Evolutionary conservation across 2,113 vertebrate species (phyloP).

Genomic region (Eurystomus gularis): DNA sequence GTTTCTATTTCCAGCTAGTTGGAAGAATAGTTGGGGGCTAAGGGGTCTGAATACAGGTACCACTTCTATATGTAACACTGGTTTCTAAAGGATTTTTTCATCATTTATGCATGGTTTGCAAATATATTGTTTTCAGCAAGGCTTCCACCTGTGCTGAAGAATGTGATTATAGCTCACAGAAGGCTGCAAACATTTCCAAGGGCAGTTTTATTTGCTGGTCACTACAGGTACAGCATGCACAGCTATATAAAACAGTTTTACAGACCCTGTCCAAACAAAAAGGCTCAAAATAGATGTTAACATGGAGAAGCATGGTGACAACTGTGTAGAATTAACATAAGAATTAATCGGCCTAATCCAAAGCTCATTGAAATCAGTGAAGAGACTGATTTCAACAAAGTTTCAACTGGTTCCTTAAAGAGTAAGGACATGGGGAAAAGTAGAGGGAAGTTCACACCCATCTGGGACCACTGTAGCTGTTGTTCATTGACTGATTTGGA

Average conservation of each 20-base stretch:
- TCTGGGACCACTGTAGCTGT: not conserved
- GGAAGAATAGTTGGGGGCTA: not conserved
- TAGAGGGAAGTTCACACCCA: not conserved
- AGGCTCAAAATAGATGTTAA: not conserved
- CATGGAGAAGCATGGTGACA: not conserved
- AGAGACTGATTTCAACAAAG: not conserved
- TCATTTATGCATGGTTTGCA: not conserved
- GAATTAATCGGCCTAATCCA: not conserved
- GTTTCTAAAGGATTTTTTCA: not conserved
- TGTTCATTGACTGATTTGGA: not conserved
- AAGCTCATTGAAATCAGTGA: not conserved
- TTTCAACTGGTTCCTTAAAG: not conserved
- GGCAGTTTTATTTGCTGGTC: not conserved
- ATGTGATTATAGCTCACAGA: not conserved
- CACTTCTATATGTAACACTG: not conserved
- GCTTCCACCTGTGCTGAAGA: not conserved
- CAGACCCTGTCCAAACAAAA: not conserved
- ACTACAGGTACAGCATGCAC: not conserved
- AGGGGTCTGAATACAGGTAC: not conserved
- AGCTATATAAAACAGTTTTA: not conserved
- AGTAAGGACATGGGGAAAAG: not conserved
- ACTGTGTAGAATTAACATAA: fast-evolving
- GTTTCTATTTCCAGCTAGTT: not conserved
- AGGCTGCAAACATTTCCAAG: not conserved
- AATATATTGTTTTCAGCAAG: not conserved